Conservation (phyloP, 2,113 vertebrate genomes). For the Vulpes lagopus region DNA sequence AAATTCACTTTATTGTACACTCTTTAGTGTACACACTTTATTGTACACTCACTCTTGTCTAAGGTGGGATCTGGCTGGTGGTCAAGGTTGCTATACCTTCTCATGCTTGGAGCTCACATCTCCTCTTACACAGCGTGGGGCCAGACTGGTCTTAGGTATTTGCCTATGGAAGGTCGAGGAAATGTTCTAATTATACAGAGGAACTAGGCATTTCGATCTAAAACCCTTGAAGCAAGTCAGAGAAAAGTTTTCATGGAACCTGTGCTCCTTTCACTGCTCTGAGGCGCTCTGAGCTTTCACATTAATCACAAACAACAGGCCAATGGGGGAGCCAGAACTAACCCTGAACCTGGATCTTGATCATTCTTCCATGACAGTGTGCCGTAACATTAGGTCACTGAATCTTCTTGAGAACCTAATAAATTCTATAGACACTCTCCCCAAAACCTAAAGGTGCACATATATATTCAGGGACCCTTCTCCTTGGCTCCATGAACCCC, state of each 20-base stretch:
- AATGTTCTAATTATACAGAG: background rate
- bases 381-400: background rate
- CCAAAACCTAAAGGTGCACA: background rate
- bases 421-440: background rate
- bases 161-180: background rate
- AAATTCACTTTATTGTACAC: background rate
- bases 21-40: background rate
- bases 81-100: background rate
- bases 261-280: background rate
- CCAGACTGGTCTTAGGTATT: background rate
- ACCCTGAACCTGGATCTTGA: background rate
- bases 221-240: background rate
- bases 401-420: background rate
- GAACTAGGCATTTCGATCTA: background rate
- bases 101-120: background rate
- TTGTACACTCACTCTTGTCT: background rate
- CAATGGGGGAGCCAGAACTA: background rate
- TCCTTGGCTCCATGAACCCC: background rate
- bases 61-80: background rate
- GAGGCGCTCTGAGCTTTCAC: background rate
- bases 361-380: background rate
- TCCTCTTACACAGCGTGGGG: background rate
- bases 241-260: background rate
- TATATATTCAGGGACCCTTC: background rate
- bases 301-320: background rate